These are phyloP conservation scores for Zaprionus tsacasi DNA, from an alignment of 1,140 invertebrate genomes.

Conservation along the genomic window DNA sequence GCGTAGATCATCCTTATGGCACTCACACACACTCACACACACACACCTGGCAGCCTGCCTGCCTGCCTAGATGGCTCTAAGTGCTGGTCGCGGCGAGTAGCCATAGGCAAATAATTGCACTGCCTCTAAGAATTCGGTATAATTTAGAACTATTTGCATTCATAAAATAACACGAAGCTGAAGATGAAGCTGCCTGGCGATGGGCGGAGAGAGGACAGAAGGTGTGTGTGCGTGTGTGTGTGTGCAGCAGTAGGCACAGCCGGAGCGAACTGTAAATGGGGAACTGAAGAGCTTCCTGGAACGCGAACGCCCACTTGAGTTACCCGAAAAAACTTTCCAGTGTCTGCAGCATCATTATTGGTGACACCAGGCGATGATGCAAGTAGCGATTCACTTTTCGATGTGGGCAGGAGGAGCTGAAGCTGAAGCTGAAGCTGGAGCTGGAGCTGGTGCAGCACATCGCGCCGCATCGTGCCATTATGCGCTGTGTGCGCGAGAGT, in stretches of 20 bases:
- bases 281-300: slow-evolving; percentile 69
- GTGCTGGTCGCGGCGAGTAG: slow-evolving; percentile 5
- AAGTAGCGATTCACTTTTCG: slow-evolving; percentile 65
- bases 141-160: slow-evolving; percentile 29
- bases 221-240: too few species aligned
- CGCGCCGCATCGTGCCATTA: slow-evolving; percentile 59
- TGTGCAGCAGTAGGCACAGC: neutral
- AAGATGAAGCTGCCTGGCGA: neutral
- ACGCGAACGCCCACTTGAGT: slow-evolving; percentile 71
- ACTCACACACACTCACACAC: neutral
- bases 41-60: neutral
- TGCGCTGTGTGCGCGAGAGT: slow-evolving; percentile 41
- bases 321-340: slow-evolving; percentile 51
- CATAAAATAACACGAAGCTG: slow-evolving; percentile 12
- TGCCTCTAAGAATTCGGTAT: slow-evolving; percentile 27
- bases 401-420: slow-evolving; percentile 61
- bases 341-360: slow-evolving; percentile 43
- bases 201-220: neutral
- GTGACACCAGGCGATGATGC: slow-evolving; percentile 37
- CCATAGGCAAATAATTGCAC: slow-evolving; percentile 26
- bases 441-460: slow-evolving; percentile 36
- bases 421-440: neutral
- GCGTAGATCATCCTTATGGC: slow-evolving; percentile 8
- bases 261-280: slow-evolving; percentile 63
- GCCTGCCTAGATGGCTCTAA: too few species aligned